Evolutionary conservation across 2,113 vertebrate species (phyloP).

Genomic region (Sylvietta virens): DNA sequence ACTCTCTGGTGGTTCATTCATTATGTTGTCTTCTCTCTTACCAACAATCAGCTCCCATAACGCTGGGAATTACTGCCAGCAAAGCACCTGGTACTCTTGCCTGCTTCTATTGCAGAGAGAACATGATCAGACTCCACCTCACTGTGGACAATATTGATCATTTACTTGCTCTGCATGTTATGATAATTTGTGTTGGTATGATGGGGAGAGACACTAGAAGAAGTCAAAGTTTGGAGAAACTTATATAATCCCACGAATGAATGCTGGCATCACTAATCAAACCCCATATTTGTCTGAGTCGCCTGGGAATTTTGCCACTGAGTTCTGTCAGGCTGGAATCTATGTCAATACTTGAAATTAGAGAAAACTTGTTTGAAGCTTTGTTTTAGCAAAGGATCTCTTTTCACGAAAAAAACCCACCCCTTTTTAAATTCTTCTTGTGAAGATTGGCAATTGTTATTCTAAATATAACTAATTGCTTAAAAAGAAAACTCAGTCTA

Average conservation of each 20-base stretch:
- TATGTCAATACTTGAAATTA: not conserved
- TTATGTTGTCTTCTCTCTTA: not conserved
- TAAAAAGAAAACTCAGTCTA: not conserved
- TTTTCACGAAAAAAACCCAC: accelerated
- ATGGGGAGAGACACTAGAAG: not conserved
- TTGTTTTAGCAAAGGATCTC: not conserved
- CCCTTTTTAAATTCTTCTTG: not conserved
- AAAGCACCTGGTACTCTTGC: not conserved
- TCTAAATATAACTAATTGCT: slow-evolving; percentile 8
- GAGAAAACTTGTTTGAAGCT: not conserved
- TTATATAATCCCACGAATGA: not conserved
- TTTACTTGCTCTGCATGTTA: not conserved
- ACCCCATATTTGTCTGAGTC: not conserved
- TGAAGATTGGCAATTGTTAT: not conserved
- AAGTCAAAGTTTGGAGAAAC: not conserved
- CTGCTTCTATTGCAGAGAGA: not conserved
- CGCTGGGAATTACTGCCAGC: not conserved
- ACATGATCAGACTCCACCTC: accelerated
- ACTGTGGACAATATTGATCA: not conserved
- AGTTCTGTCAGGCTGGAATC: not conserved
- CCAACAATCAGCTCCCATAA: not conserved
- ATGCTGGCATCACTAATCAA: not conserved
- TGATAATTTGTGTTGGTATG: not conserved
- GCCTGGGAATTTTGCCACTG: not conserved
- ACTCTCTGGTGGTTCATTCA: not conserved